Evolutionary conservation across 1,140 invertebrate genomes (phyloP).

Genomic region (Ectropis grisescens): DNA sequence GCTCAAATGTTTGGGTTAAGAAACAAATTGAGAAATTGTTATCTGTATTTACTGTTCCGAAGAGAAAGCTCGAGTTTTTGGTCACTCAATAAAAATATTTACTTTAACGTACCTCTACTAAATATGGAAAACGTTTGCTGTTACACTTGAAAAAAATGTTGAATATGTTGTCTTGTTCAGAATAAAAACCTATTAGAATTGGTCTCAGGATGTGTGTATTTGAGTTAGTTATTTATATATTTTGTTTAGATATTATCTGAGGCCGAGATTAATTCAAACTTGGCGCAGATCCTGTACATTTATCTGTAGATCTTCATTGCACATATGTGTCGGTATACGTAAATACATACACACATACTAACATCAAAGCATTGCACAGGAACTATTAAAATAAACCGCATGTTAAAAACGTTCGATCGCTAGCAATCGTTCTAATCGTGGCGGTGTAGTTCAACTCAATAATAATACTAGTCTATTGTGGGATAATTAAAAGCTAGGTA

Average conservation of each 20-base stretch:
- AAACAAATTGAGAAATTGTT: conserved; percentile 27
- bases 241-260: too few relatives aligned
- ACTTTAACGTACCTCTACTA: conserved; percentile 4
- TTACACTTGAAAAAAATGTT: too few relatives aligned
- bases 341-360: not conserved
- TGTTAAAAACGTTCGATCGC: conserved; percentile 34
- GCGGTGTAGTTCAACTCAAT: conserved; percentile 28
- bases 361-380: conserved; percentile 18
- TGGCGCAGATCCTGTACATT: too few relatives aligned
- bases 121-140: too few relatives aligned
- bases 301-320: too few relatives aligned
- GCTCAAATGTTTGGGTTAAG: conserved; percentile 17
- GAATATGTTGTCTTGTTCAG: too few relatives aligned
- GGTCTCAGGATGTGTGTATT: too few relatives aligned
- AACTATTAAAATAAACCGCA: conserved; percentile 36
- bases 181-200: too few relatives aligned
- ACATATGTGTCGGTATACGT: too few relatives aligned
- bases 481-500: conserved; percentile 46
- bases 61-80: conserved; percentile 8
- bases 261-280: too few relatives aligned
- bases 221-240: too few relatives aligned
- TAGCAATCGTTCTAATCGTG: conserved; percentile 43
- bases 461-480: too few relatives aligned
- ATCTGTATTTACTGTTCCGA: conserved; percentile 15
- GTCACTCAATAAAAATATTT: conserved; percentile 6